These are phyloP conservation scores for Agriotes lineatus DNA, from an alignment of 2,888 invertebrate species.

Conservation along the genomic window DNA sequence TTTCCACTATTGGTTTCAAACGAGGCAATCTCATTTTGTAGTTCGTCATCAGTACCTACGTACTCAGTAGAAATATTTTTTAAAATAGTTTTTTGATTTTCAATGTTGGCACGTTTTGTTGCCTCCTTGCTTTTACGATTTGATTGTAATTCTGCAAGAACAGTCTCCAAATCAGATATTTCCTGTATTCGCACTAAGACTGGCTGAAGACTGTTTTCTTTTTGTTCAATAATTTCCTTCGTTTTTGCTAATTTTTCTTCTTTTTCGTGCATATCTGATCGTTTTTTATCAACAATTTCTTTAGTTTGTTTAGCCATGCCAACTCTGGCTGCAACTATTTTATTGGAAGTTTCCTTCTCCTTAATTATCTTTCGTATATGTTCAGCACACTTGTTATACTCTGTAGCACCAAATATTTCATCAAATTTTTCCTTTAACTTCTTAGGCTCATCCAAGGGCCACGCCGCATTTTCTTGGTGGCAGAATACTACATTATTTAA, in stretches of 20 bases:
- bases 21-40: conserved; percentile 71
- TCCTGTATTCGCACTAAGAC: conserved; percentile 63
- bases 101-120: conserved; percentile 71
- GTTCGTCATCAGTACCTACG: conserved; percentile 74
- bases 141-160: conserved; percentile 58
- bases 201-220: conserved; percentile 66
- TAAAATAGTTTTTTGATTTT: conserved; percentile 70
- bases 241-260: conserved; percentile 72
- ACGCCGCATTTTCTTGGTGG: conserved; percentile 97
- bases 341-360: conserved; percentile 69
- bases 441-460: conserved; percentile 96
- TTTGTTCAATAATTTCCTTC: conserved; percentile 66
- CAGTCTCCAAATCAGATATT: conserved; percentile 61
- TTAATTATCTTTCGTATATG: conserved; percentile 77
- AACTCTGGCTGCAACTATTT: conserved; percentile 70
- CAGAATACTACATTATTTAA: conserved; percentile 98
- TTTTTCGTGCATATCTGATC: conserved; percentile 73
- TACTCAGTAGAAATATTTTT: conserved; percentile 74
- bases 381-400: conserved; percentile 92
- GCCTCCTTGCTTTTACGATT: conserved; percentile 68
- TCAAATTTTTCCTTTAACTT: conserved; percentile 96
- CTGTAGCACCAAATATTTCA: conserved; percentile 95
- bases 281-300: conserved; percentile 73
- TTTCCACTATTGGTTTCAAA: conserved; percentile 67
- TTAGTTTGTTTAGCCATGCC: conserved; percentile 71